Percentiles rank a stretch among this genome's conserved stretches.
Conservation (phyloP, 2,888 invertebrate species). For the Tupiocoris notatus region DNA sequence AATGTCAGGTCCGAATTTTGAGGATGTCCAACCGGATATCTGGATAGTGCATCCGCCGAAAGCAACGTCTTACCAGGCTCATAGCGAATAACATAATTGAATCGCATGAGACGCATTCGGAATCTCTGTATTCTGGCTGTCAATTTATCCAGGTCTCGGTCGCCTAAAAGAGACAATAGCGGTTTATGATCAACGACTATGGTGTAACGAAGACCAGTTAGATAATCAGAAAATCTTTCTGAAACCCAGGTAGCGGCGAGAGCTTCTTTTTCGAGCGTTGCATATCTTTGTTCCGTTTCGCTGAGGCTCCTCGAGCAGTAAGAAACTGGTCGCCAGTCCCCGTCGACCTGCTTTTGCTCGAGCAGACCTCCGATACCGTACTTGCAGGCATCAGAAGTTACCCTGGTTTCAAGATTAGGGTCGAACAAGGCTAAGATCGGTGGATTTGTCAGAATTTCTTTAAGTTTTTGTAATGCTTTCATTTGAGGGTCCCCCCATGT, state of each 20-base stretch:
- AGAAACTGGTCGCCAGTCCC: slow-evolving; percentile 6
- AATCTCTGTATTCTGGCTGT: slow-evolving; percentile 14
- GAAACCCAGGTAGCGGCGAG: slow-evolving; percentile 30
- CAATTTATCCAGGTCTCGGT: not conserved
- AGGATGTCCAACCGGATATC: too few species aligned
- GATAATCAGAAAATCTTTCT: slow-evolving; percentile 8
- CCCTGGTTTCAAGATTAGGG: slow-evolving; percentile 5
- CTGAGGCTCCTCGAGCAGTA: slow-evolving; percentile 18
- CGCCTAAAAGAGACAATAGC: slow-evolving; percentile 3
- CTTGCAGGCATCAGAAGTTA: slow-evolving; percentile 16
- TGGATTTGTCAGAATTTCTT: slow-evolving; percentile 7
- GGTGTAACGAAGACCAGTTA: slow-evolving; percentile 8
- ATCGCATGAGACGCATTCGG: slow-evolving; percentile 26
- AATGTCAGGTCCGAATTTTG: too few species aligned
- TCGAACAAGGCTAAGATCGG: slow-evolving; percentile 17
- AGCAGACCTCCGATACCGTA: slow-evolving; percentile 29
- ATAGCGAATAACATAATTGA: slow-evolving; percentile 15
- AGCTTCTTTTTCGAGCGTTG: slow-evolving; percentile 32
- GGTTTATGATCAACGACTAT: slow-evolving; percentile 33
- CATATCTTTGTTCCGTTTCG: slow-evolving; percentile 18
- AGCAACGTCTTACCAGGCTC: slow-evolving; percentile 7
- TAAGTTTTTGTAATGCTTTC: slow-evolving; percentile 39
- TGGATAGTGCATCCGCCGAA: too few species aligned
- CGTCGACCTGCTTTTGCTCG: slow-evolving; percentile 24
- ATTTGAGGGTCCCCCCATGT: slow-evolving; percentile 35